Base-by-base conservation (phyloP, 92 coral and sea anemone species). In the Hydrozoanthus gracilis region DNA sequence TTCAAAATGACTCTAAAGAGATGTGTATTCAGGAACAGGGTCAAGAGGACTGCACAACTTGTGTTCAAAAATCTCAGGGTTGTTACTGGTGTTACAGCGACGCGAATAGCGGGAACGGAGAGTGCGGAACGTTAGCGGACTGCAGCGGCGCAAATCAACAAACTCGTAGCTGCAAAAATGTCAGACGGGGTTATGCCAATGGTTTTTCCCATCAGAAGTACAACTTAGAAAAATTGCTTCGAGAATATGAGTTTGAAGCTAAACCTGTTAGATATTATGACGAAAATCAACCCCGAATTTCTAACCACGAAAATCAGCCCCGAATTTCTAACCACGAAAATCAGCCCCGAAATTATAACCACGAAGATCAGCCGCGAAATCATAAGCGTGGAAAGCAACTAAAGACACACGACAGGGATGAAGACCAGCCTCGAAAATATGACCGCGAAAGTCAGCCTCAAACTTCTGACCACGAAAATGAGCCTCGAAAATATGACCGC, bases 61-160 rank as follows among this genome's bases (percentile, higher is more conserved):
- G 85, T 12, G 16, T 80, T 17, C 48, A 80, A 15, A 80, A 64
- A 44, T 80, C 85, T 17, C 61, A 46, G 46, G 48, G 48, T 17
- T 80, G 85, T 20, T 65, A 64, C 74, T 80, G 85, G 85, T 80
- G 85, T 6, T 64, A 13, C 14, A 80, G 35, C 11, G 84, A 66
- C 49, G 49, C 7, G 16, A 35, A 11, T 47, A 13, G 6, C 44
- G 12, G 44, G 15, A 10, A 35, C 1, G 85, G 85, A 4, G 74
- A 80, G 39, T 80, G 85, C 35, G 64, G 39, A 46, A 5, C 27
- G 46, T 56, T 74, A 4, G 14, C 64, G 6, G 72, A 45, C 20
- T 80, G 85, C 9, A 73, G 73, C 1, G 52, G 39, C 47, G n/a
- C 61, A 15, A 17, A 80, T 60, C 35, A 12, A 48, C 62, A 70